Base-by-base conservation (phyloP, 2,113 vertebrate genomes). In the Proteles cristata region DNA sequence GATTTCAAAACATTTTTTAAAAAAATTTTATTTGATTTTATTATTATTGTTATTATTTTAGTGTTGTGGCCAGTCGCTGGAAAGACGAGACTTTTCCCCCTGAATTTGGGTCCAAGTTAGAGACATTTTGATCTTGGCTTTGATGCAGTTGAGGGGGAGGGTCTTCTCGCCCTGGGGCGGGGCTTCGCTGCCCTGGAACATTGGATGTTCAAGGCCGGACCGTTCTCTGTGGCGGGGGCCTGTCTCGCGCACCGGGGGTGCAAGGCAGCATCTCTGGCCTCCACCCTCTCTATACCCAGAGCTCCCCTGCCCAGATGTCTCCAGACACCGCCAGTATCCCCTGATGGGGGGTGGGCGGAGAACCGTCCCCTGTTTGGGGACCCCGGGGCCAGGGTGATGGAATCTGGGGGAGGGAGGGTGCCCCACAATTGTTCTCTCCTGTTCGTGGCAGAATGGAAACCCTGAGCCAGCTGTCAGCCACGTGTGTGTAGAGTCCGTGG, bases 331-430 rank as follows among this genome's bases (percentile, higher is more conserved):
- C 21, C 35, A 0, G 1, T 35, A 25, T 79, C 14, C n/a, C 33
- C 55, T 11, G 0, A 15, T 5, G 7, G 6, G 28, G 16, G 8
- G 9, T 16, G 76, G 15, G 28, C 26, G 10, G 53, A 50, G 45
- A 79, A 7, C 9, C 0, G 0, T 48, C 39, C 19, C 21, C 31
- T 0, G 0, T 81, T 69, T 21, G 31, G 39, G 86, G 53, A 23
- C 68, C 25, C 1, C 21, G 68, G 83, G 33, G 19, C 28, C 0
- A 3, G 33, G 45, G 23, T 2, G 35, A 4, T 50, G 74, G 65
- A 23, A 14, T 33, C 7, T 4, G 33, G 8, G 16, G 0, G 23
- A 31, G 26, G n/a, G 25, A 14, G 21, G 25, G 5, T 28, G 4
- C 45, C 26, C 39, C 10, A n/a, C 25, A 3, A 0, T 17, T 28